Percentiles rank a stretch among this genome's conserved stretches.
phyloP scores from a whole-genome alignment of 2,113 vertebrate genomes.

The Pedionomus torquatus region DNA sequence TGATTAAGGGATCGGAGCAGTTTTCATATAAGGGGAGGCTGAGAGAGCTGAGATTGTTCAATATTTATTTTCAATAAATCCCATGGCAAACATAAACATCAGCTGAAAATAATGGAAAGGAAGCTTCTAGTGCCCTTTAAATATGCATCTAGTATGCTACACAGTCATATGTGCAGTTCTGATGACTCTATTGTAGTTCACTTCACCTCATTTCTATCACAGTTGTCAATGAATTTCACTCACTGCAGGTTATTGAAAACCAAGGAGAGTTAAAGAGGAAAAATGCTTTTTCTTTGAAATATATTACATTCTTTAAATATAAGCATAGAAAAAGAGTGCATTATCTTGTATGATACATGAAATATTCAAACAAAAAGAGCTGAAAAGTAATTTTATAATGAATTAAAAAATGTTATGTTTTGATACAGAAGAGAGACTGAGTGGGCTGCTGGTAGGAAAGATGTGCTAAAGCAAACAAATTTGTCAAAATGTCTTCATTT shows the following conservation, averaged over 20 bases:
- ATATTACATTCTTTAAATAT: neutral
- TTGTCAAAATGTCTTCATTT: neutral
- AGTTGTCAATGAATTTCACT: neutral
- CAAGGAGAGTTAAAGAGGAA: neutral
- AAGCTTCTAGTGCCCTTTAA: neutral
- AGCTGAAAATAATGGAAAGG: neutral
- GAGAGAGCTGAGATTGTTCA: neutral
- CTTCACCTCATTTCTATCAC: neutral
- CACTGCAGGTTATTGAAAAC: neutral
- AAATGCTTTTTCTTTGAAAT: neutral
- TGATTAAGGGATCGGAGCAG: neutral
- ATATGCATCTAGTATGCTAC: neutral
- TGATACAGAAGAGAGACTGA: neutral
- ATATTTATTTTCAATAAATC: neutral
- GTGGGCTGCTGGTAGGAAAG: neutral
- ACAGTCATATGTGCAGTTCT: neutral
- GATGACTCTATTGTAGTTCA: neutral
- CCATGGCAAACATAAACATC: neutral
- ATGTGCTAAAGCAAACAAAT: neutral
- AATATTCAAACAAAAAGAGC: neutral
- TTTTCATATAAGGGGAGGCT: neutral
- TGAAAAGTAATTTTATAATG: neutral
- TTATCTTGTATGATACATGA: neutral
- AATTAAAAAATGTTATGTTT: neutral
- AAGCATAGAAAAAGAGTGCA: neutral